These are phyloP conservation scores for Zaprionus kolodkinae DNA, from an alignment of 1,140 invertebrate species.

Conservation along the genomic window DNA sequence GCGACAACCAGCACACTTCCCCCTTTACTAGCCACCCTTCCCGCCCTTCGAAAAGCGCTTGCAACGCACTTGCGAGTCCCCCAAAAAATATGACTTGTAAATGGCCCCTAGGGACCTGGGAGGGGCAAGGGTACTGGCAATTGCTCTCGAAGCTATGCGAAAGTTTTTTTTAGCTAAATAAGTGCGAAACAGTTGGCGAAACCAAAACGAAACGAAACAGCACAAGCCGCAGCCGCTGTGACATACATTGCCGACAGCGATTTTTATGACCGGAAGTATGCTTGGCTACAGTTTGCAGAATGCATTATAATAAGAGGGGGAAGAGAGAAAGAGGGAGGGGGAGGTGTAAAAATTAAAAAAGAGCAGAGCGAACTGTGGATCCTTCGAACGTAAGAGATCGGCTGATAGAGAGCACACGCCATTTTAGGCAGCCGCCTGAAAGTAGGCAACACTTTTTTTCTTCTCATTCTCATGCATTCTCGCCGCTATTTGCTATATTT, in stretches of 20 bases:
- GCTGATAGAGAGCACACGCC: neutral
- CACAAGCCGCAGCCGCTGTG: neutral
- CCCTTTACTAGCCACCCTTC: neutral
- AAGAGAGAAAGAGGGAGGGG: too few relatives aligned
- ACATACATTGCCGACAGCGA: constrained; percentile 1
- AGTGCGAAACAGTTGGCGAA: constrained; percentile 50
- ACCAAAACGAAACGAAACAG: neutral
- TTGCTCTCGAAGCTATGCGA: constrained; percentile 9
- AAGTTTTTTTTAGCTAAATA: constrained; percentile 59
- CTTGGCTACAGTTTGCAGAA: neutral
- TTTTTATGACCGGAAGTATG: neutral
- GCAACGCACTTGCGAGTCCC: constrained; percentile 67
- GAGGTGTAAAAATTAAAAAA: neutral
- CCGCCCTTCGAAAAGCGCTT: constrained; percentile 56
- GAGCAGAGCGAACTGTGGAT: too few relatives aligned
- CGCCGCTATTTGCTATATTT: constrained; percentile 30
- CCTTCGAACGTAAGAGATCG: too few relatives aligned
- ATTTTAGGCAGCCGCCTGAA: neutral
- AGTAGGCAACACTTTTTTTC: constrained; percentile 6
- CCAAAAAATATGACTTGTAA: constrained; percentile 75
- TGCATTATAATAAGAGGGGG: neutral
- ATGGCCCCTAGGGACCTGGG: constrained; percentile 42
- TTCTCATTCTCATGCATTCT: neutral
- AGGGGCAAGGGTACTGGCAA: constrained; percentile 9
- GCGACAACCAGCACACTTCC: constrained; percentile 51